Base-by-base conservation (phyloP, 2,797 vertebrate species). In the Myotis findleyi region DNA sequence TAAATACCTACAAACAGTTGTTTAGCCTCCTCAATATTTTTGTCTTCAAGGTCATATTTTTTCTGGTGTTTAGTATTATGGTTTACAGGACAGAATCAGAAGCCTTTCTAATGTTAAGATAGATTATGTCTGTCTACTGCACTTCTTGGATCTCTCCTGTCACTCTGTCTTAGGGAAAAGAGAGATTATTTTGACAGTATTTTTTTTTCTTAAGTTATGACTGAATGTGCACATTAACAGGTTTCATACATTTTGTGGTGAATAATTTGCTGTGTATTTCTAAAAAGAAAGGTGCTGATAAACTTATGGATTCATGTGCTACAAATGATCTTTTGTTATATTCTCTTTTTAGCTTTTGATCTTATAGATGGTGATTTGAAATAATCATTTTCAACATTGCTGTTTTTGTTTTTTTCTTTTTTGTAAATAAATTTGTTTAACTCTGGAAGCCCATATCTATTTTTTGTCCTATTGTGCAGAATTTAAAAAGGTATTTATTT, bases 21-120 rank as follows among this genome's bases (percentile, higher is more conserved):
- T 90, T 95, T 33, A 57, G 27, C 41, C 25, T 72, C 23, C 21
- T 94, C 71, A 86, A 86, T 91, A 90, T 93, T 84, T 92, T 38
- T 89, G 30, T 49, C 87, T 49, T 89, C 53, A 93, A 93, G 82
- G 84, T 72, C 91, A 89, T 93, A 89, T 94, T 89, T 96, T 90
- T 30, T 79, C 62, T 10, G 20, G 27, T 82, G 36, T 84, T 96
- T 96, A 89, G 30, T 84, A 64, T 81, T 95, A 77, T 33, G 5
- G 44, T 90, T 82, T 64, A 16, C 33, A 92, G 81, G 80, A 95
- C 76, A 94, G 86, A 89, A 68, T 79, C 55, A 93, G 41, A 8
- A 89, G 18, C 1, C 36, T 87, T 96, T 89, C 57, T 87, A 68
- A 93, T 92, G 36, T 53, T 92, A 49, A 95, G 72, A 91, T 27